Evolutionary conservation across 2,888 invertebrate species (phyloP), one percentile per base, ranked within the genome.

Genomic region (Trimorus sp.): DNA sequence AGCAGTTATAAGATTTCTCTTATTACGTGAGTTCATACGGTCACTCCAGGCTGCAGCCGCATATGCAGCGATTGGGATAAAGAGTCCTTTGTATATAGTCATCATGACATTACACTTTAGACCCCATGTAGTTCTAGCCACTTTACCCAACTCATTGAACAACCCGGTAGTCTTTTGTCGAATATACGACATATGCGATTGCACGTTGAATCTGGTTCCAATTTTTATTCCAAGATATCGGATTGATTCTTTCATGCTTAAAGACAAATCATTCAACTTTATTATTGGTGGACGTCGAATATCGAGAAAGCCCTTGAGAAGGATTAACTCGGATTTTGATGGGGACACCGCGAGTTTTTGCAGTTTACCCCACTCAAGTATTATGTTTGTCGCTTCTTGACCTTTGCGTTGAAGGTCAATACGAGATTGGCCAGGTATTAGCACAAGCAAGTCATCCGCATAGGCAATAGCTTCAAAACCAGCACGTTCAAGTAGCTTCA

Each of bases 101-200:
- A 8, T 54, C 68, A 85, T 38, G 0, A 71, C 60, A 0, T 38
- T 16, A 3, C 26, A 60, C 1, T 71, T 73, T 0, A 85, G 59
- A 2, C 83, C 84, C 78, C 82, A 85, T 8, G 77, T 60, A n/a
- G 37, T 68, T 16, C 66, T 59, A n/a, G 82, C 79, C 1, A 84
- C 54, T 1, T 65, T 36, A 7, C 12, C 38, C 5, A 82, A 12
- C 2, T 45, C 38, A 1, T 49, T 40, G 7, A 54, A 74, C 1
- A 83, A 37, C 0, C 0, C 37, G 11, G 7, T 48, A 3, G 79
- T 66, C 45, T 65, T 76, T 8, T 38, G n/a, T 8, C 74, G 38
- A 0, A 40, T 49, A 3, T 3, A 58, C 40, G 26, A 59, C 0
- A 69, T 38, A 54, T 85, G 84, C 9, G n/a, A 0, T 0, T 63